Percentiles rank a stretch among this genome's conserved stretches.
phyloP scores from a whole-genome alignment of 2,797 vertebrate species.

The Melanotaenia pygmaea region DNA sequence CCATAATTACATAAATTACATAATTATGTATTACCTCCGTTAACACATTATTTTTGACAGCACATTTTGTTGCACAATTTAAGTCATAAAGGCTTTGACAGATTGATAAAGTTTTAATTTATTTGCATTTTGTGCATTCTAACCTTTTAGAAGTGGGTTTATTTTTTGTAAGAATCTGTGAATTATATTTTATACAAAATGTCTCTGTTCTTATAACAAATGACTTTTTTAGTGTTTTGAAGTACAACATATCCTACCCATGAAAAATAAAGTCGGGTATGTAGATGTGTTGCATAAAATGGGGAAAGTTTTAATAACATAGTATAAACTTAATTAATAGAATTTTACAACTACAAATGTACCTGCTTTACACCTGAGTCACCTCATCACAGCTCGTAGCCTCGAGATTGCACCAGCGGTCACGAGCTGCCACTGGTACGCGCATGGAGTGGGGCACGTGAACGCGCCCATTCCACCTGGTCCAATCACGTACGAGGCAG shows the following conservation, averaged over 20 bases:
- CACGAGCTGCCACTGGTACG: slow-evolving; percentile 22
- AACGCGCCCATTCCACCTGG: slow-evolving; percentile 73
- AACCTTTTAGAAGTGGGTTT: too few species aligned
- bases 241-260: too few species aligned
- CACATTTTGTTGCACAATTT: neutral
- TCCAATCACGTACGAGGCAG: slow-evolving; percentile 64
- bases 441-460: slow-evolving; percentile 7
- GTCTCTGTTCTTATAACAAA: neutral
- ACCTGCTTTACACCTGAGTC: neutral
- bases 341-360: neutral
- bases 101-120: neutral
- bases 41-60: too few species aligned
- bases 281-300: neutral
- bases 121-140: too few species aligned
- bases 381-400: neutral
- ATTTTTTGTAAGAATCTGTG: neutral
- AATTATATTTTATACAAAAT: neutral
- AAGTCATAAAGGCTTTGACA: neutral
- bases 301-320: neutral
- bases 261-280: too few species aligned
- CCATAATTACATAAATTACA: too few species aligned
- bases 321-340: neutral
- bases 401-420: slow-evolving; percentile 51
- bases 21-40: too few species aligned
- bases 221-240: too few species aligned